phyloP scores from a whole-genome alignment of 2,113 vertebrate species.

The Aepyceros melampus region DNA sequence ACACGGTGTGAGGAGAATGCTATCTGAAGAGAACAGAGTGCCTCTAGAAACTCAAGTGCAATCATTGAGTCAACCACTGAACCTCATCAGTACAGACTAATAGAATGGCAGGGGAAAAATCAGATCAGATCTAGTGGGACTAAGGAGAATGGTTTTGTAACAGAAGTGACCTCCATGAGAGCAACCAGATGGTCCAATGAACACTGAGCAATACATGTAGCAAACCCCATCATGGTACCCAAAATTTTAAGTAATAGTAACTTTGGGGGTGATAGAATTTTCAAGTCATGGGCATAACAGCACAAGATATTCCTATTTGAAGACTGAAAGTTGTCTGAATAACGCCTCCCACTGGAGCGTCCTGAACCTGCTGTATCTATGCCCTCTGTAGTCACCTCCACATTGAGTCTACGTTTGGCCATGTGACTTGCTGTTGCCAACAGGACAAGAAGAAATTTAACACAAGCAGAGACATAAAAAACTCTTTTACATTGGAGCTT shows the following conservation, averaged over 20 bases:
- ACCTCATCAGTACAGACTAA: not conserved
- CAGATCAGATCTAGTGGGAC: fast-evolving
- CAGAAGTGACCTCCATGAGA: not conserved
- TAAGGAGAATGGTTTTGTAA: not conserved
- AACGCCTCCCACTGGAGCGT: not conserved
- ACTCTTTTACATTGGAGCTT: not conserved
- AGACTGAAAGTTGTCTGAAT: not conserved
- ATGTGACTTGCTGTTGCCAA: not conserved
- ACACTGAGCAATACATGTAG: not conserved
- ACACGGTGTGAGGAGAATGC: not conserved
- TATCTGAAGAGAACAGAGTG: not conserved
- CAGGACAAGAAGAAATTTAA: not conserved
- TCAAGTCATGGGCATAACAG: not conserved
- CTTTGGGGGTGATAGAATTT: not conserved
- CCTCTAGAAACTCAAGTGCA: not conserved
- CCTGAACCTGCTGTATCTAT: not conserved
- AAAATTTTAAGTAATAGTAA: not conserved
- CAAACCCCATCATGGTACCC: not conserved
- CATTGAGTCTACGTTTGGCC: not conserved
- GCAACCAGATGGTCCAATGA: not conserved
- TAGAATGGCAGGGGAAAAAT: not conserved
- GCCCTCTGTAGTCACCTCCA: not conserved
- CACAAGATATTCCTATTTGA: not conserved
- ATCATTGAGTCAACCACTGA: not conserved
- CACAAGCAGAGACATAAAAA: not conserved